Base-by-base conservation (phyloP, 2,888 invertebrate species). In the Cabera pusaria region DNA sequence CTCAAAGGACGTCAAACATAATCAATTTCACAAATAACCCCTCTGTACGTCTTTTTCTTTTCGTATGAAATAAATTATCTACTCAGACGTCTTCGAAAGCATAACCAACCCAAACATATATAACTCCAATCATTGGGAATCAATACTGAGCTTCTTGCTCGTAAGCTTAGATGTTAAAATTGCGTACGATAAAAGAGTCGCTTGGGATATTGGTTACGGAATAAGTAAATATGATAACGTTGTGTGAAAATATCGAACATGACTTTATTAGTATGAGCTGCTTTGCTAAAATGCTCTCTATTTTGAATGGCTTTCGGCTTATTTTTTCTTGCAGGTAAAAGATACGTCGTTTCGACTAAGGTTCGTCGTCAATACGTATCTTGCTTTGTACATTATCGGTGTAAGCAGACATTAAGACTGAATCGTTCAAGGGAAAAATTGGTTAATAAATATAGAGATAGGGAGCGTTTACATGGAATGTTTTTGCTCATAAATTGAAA, bases 1-100 rank as follows among this genome's bases (percentile, higher is more conserved):
- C 66, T 52, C 48, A 86, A 86, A 75, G 74, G 66, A 79, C 80
- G 76, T 74, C 73, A 80, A 80, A 82, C 71, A 72, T 87, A 84
- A 87, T 87, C 86, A 87, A 86, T 87, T 86, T 85, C 77, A 79
- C 82, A 86, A 84, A 87, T 85, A 85, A 49, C 55, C 68, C 68
- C 60, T 67, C 34, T 28, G 55, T 46, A 57, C 55, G 57, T 64
- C 76, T 76, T 81, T 81, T 82, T 77, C 72, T 76, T 79, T 75
- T 70, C 62, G 50, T 62, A 62, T 67, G 66, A 73, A 79, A 80
- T 77, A 80, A 80, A 80, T 14, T 14, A 14, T 82, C 74, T 74
- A 62, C 69, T 59, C 70, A 66, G 68, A 67, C 72, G 64, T 65
- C 61, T 45, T 44, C 21, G 6, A 5, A 12, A 52, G 63, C 57